These are phyloP conservation scores for Himantopus leucocephalus DNA, from an alignment of 2,113 vertebrate genomes.

Conservation along the genomic window DNA sequence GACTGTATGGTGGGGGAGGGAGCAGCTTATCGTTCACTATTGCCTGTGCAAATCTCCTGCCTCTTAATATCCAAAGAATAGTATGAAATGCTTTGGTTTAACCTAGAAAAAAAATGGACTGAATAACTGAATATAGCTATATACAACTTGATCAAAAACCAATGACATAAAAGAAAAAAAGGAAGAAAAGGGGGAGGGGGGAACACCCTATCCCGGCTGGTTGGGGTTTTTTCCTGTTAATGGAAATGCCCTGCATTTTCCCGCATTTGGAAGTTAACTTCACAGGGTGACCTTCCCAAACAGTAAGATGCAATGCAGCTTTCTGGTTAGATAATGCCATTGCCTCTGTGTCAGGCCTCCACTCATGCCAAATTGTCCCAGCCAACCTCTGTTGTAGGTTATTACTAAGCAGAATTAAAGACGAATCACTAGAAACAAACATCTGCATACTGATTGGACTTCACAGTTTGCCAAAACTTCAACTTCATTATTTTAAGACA, in stretches of 20 bases:
- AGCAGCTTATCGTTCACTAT: neutral
- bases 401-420: constrained; percentile 26
- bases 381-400: constrained; percentile 10
- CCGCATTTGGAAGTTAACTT: neutral
- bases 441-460: neutral
- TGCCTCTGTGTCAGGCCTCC: neutral
- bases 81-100: neutral
- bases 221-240: neutral
- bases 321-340: constrained; percentile 30
- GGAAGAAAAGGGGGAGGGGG: accelerated
- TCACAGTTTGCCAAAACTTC: neutral
- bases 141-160: neutral
- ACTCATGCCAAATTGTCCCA: constrained; percentile 2
- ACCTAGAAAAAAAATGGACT: neutral
- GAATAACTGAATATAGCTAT: neutral
- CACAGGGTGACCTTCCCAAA: constrained; percentile 14
- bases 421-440: neutral
- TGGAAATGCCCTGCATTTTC: neutral
- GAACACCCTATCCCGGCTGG: neutral
- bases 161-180: neutral
- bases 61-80: neutral
- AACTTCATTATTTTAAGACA: neutral
- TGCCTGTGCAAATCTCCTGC: neutral
- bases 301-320: constrained; percentile 42
- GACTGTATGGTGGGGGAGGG: neutral